Evolutionary conservation across 2,797 vertebrate species (phyloP), one percentile per base, ranked within the genome.

Genomic region (Crocidura indochinensis): DNA sequence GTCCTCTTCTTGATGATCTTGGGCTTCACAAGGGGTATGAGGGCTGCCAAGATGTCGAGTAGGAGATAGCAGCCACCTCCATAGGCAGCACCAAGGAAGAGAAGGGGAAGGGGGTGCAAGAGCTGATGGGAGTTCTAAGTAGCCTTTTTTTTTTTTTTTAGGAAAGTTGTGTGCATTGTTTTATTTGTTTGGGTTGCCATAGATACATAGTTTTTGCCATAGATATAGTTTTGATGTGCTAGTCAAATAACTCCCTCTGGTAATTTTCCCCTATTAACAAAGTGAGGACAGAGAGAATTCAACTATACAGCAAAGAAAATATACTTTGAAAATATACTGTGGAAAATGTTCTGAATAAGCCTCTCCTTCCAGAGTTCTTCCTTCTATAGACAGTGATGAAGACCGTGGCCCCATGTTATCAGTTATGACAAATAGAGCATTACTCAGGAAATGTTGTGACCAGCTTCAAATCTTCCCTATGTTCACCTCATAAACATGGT

Each of bases 161-260:
- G 51, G 65, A 8, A 7, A 79, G 31, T 78, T 68, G 7, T 69
- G 8, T 90, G 69, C 12, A 71, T 92, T 88, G 12, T 75, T 81
- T 74, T 84, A 60, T 94, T 90, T 91, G 67, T 73, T 94, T 84
- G 81, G 53, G 65, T 56, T 96, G n/a, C 81, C 81, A 31, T 81
- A 91, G 60, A 71, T 84, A 72, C 19, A 73, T 38, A 38, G 38
- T 38, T 38, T 38, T 38, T 38, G 38, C 38, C 38, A 5, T 38
- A 38, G 86, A 89, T 84, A 38, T 60, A 84, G 91, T 92, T 74
- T 92, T 74, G 46, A 77, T 81, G 20, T 84, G 64, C 12, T 89
- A 81, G 69, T 93, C 47, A 80, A 77, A 31, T 84, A 93, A 81
- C 76, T 72, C 47, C 44, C 31, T 65, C 14, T 67, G 31, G 60